Base-by-base conservation (phyloP, 2,113 vertebrate species). In the Neodon shergylaensis region DNA sequence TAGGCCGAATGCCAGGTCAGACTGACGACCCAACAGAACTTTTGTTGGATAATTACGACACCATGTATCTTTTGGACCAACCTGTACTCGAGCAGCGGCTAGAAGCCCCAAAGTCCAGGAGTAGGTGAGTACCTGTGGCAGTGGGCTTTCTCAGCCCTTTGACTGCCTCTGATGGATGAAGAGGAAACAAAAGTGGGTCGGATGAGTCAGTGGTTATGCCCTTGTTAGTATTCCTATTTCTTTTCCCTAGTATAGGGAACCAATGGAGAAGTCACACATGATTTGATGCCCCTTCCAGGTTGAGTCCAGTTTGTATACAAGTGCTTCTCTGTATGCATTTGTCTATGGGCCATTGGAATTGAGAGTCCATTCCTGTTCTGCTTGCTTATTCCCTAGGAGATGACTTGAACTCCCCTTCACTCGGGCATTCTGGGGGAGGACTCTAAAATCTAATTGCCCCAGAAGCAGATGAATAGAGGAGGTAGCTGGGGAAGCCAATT, bases 1-100 rank as follows among this genome's bases (percentile, higher is more conserved):
- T 99, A 61, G 99, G 99, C 19, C 99, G 98, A 94, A 98, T 99
- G 54, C 99, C 99, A 0, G 99, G 99, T 83, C 99, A 99, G 97
- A 99, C 99, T 0, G 99, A 99, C 1, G 99, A 99, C 91, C 99
- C 99, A 3, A 98, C 99, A 14, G 98, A 98, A 96, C 98, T 99
- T 61, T 98, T 99, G 98, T 82, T 99, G 97, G 99, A 99, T 36
- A 99, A 97, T 96, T 99, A 99, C 87, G 99, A 99, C 0, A 98
- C 98, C 76, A 99, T 99, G 98, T 99, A 99, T 2, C 99, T 99
- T 36, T 98, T 99, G 73, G 99, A 99, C 97, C 99, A 99, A 96
- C 99, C 99, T 72, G 98, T 98, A 90, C 97, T 98, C 95, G 97
- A 98, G 24, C 94, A 95, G 47, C 88, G 97, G 42, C 82, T 97